Base-by-base conservation (phyloP, 2,113 vertebrate species). In the Terrapene triunguis region DNA sequence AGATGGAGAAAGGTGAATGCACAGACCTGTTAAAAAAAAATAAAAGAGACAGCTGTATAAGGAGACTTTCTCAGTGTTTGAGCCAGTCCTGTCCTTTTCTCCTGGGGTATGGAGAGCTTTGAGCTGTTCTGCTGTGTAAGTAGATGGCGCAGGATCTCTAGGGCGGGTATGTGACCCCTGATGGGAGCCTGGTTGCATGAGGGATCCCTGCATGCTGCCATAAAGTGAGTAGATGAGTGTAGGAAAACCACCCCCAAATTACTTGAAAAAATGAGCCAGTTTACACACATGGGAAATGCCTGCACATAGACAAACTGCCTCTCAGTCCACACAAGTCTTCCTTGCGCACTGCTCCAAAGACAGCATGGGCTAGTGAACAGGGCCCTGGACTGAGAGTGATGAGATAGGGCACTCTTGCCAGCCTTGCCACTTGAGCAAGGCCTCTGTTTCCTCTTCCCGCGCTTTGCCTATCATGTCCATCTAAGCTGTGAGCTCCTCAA, bases 11-110 rank as follows among this genome's bases (percentile, higher is more conserved):
- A 74, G 14, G n/a, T 22, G 85, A 85, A 44, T 1, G 2, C 88
- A 69, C 1, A 19, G 62, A 2, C 0, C 0, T 17, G n/a, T 6
- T 6, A 25, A 82, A 87, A 29, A 9, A 38, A 17, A 4, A 5
- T 5, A 21, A 69, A 72, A 38, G 53, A 93, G 21, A 2, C 21
- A 35, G 8, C 42, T 25, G 72, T 22, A 44, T 42, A 74, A 42
- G 65, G 29, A n/a, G 10, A 74, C 10, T 21, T n/a, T 22, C 65
- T 38, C n/a, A 3, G 2, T 85, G 51, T 47, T 55, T 76, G 6
- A 25, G 59, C 78, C 82, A 3, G 59, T 24, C 44, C 25, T 86
- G 35, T 78, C 69, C 53, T 57, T 57, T 55, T 42, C 51, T 44
- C 74, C 53, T 29, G 22, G 24, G 14, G 25, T 27, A 10, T 24